Evolutionary conservation across 2,797 vertebrate species (phyloP), one percentile per base, ranked within the genome.

Genomic region (Xenentodon cancila): DNA sequence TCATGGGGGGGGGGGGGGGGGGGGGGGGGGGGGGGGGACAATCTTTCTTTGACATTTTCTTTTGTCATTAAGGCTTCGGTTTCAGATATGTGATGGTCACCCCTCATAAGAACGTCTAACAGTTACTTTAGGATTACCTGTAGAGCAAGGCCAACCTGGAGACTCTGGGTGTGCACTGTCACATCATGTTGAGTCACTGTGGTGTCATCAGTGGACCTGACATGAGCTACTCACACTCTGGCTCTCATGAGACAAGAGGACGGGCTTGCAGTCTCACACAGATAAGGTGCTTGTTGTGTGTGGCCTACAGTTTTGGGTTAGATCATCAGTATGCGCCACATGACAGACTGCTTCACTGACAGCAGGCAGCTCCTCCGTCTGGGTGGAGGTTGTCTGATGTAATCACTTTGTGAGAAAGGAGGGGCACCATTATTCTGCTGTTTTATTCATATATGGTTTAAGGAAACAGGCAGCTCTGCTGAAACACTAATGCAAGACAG

Each of bases 261-360:
- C 69, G 72, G 45, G 54, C 30, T 40, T 27, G 63, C 71, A 80
- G 79, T 55, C 55, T 63, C 21, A 19, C 56, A 55, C 57, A 68
- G 77, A 82, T 72, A 52, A 74, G 30, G 53, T 7, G 44, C 68
- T 79, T 80, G 54, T 77, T 55, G 71, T 84, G 69, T 56, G 5
- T 20, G 18, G 76, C 79, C 69, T 58, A 44, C 64, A 73, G 75
- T 68, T 17, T 18, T 6, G 67, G 60, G 68, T 79, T 68, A 65
- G 69, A 79, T 80, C 68, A 89, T 90, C 83, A 81, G 83, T 81
- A 90, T 91, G 81, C 88, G 71, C 59, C 77, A 57, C 86, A 83
- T 81, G 70, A 21, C 76, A 22, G 70, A 62, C 63, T 74, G 68
- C 78, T 59, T 75, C 73, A 60, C 77, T 62, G 76, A 81, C 73